Conservation (phyloP, 2,113 vertebrate species). For the Oncorhynchus tshawytscha region DNA sequence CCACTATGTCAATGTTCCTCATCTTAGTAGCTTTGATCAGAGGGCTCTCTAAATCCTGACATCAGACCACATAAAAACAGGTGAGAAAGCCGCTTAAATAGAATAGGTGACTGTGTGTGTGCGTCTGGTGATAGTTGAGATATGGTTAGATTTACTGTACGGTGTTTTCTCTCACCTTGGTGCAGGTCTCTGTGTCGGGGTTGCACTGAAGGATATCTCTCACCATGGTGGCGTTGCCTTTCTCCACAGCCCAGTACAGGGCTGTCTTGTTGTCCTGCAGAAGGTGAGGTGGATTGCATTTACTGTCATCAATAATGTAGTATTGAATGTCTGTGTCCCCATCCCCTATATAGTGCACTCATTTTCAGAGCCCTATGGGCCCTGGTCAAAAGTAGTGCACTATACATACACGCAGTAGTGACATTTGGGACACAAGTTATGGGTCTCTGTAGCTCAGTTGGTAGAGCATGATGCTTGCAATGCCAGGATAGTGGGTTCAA, state of each 20-base stretch:
- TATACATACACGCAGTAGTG: no score
- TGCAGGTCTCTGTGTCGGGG: conserved; percentile 94
- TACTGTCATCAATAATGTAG: not conserved
- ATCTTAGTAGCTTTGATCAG: conserved; percentile 98
- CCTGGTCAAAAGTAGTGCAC: no score
- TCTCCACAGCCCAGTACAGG: conserved; percentile 97
- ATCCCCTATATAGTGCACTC: no score
- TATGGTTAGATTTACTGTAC: no score
- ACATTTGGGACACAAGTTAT: no score
- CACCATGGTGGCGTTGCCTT: conserved; percentile 95
- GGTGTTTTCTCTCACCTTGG: conserved; percentile 79
- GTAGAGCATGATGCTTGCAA: no score
- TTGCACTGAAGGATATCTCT: conserved; percentile 96
- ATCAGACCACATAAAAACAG: conserved; percentile 6
- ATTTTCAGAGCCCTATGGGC: no score
- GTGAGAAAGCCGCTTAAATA: not conserved
- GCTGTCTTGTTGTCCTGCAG: conserved; percentile 93
- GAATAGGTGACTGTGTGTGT: not conserved
- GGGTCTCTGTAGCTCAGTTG: no score
- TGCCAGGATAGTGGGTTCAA: no score
- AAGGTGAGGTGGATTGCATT: not conserved
- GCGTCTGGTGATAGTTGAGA: not conserved
- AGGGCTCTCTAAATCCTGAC: conserved; percentile 90
- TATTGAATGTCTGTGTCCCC: no score
- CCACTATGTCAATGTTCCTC: conserved; percentile 95